These are phyloP conservation scores for Syrphus vitripennis DNA, from an alignment of 2,888 invertebrate species.

Conservation along the genomic window DNA sequence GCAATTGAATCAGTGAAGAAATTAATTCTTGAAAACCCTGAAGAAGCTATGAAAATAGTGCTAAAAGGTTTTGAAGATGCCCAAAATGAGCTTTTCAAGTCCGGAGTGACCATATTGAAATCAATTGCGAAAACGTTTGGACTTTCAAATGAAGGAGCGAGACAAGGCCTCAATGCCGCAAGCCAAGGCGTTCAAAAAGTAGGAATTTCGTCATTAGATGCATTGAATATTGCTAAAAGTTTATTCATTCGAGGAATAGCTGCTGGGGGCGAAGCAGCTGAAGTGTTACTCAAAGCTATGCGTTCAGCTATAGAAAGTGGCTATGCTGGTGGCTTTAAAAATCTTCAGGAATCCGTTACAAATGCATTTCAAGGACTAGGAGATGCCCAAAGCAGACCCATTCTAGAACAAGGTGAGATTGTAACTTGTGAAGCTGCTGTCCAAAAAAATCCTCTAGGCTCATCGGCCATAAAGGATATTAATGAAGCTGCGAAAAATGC, in stretches of 20 bases:
- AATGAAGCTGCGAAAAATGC: not conserved
- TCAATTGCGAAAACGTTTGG: not conserved
- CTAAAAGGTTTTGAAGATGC: not conserved
- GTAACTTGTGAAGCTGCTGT: not conserved
- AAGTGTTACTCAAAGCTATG: not conserved
- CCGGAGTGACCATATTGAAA: not conserved
- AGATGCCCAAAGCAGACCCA: not conserved
- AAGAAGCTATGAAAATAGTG: not conserved
- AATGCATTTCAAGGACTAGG: not conserved
- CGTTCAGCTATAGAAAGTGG: not conserved
- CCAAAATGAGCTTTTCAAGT: not conserved
- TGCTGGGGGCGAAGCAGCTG: not conserved
- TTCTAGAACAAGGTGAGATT: not conserved
- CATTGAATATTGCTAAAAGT: not conserved
- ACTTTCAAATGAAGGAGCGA: not conserved
- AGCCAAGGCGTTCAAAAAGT: not conserved
- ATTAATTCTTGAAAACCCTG: not conserved
- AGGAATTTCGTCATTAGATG: not conserved
- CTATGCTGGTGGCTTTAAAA: not conserved
- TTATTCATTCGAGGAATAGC: not conserved
- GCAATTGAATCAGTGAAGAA: not conserved
- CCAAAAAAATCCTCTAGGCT: not conserved
- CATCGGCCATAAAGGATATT: too few species aligned
- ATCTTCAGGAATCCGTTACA: not conserved
- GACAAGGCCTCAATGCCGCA: not conserved